Evolutionary conservation across 1,140 invertebrate genomes (phyloP), one percentile per base, ranked within the genome.

Genomic region (Argopecten irradians): DNA sequence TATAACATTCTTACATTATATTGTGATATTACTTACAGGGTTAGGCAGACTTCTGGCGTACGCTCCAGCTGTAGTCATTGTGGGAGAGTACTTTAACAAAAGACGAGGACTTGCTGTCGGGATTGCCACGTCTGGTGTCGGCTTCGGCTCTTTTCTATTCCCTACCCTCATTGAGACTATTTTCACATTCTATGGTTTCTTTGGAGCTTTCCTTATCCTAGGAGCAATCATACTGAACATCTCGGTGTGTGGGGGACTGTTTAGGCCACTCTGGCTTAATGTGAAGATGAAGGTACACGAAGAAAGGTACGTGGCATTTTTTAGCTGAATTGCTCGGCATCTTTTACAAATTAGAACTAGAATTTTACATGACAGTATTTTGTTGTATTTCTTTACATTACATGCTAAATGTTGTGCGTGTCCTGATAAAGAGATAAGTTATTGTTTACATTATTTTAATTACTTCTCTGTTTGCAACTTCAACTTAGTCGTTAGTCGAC

Each of bases 51-150:
- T 94, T 13, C 87, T 95, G 36, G 88, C 92, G 14, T 95, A 94
- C 71, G 91, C 94, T 0, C 93, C 95, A 32, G 92, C 91, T 11
- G 87, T 95, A 13, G 92, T 95, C n/a, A 93, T 95, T 13, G 93
- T 95, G 3, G 93, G 94, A 8, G 84, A 88, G 85, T 94, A 95
- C 86, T 95, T 95, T 84, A 89, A 93, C 41, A 93, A 94, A n/a
- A 92, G 90, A 28, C 86, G 92, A 32, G 93, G 93, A 7, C 86
- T 93, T 28, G 95, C 95, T 0, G 86, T 93, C 33, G 95, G 95
- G 0, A 87, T 96, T 0, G 92, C 93, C 0, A 93, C 93, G 3
- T 92, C 95, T 1, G 95, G 95, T 19, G 93, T 94, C 34, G 94
- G 94, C 19, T 83, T 94, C 14, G 95, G 95, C 11, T 92, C 93